These are phyloP conservation scores for Zeugodacus cucurbitae DNA, from an alignment of 1,140 invertebrate genomes.

Conservation along the genomic window DNA sequence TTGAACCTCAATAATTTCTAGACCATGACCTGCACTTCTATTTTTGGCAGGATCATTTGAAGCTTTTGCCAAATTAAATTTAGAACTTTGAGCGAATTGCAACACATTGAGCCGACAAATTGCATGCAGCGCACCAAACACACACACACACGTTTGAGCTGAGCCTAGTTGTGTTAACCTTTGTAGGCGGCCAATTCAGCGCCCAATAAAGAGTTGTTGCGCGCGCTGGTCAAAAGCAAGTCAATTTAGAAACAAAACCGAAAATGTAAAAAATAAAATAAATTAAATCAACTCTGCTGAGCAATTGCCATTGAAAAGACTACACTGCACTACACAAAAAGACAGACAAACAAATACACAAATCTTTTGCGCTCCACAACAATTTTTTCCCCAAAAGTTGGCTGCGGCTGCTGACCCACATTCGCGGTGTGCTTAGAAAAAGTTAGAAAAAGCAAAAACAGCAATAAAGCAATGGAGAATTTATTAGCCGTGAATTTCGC, in stretches of 20 bases:
- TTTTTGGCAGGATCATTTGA: not conserved
- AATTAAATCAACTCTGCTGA: not conserved
- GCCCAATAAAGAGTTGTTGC: not conserved
- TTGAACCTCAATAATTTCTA: too few relatives aligned
- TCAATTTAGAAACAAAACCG: not conserved
- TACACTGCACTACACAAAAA: not conserved
- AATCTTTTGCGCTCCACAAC: not conserved
- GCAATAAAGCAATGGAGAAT: not conserved
- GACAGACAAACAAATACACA: not conserved
- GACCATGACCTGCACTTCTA: not conserved
- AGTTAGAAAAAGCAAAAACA: not conserved
- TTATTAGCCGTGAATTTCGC: constrained; percentile 9
- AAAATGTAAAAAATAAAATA: not conserved
- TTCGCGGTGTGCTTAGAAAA: not conserved
- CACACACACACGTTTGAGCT: not conserved
- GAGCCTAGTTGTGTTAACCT: not conserved
- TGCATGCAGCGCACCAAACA: not conserved
- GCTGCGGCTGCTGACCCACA: not conserved
- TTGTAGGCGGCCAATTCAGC: not conserved
- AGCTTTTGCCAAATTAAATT: not conserved
- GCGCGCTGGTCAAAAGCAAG: not conserved
- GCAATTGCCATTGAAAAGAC: not conserved
- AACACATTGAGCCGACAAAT: not conserved
- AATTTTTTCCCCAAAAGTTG: not conserved
- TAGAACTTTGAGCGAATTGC: not conserved